Percentiles rank a stretch among this genome's conserved stretches.
Evolutionary conservation across 2,113 vertebrate species (phyloP).

Genomic region (Anhinga anhinga): DNA sequence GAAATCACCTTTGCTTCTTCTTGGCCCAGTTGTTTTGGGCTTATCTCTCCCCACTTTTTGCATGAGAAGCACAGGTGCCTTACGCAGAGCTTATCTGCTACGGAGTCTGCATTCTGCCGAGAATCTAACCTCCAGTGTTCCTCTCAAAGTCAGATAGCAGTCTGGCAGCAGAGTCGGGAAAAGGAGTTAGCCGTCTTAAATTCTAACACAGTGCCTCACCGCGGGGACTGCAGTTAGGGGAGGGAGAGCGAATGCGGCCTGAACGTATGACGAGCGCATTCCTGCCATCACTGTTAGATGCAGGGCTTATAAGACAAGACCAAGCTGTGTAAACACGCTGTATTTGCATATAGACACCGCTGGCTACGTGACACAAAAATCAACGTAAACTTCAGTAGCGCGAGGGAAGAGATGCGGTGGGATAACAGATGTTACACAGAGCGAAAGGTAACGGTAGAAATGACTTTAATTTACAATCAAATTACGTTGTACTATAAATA

Average conservation of each 20-base stretch:
- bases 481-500: neutral
- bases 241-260: too few relatives aligned
- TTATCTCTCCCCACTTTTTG: neutral
- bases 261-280: accelerated
- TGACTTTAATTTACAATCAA: neutral
- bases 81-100: neutral
- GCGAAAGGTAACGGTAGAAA: neutral
- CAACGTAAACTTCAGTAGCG: accelerated
- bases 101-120: neutral
- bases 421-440: neutral
- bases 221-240: neutral
- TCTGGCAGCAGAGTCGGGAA: neutral
- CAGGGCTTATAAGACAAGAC: neutral
- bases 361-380: neutral
- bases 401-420: neutral
- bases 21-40: neutral
- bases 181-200: neutral
- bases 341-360: neutral
- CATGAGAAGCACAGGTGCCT: neutral
- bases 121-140: neutral
- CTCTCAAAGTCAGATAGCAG: neutral
- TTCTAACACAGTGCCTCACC: neutral
- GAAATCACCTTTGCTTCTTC: neutral
- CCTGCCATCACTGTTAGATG: neutral
- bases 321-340: neutral